These are phyloP conservation scores for Alligator sinensis DNA, from an alignment of 2,113 vertebrate species.

Conservation along the genomic window DNA sequence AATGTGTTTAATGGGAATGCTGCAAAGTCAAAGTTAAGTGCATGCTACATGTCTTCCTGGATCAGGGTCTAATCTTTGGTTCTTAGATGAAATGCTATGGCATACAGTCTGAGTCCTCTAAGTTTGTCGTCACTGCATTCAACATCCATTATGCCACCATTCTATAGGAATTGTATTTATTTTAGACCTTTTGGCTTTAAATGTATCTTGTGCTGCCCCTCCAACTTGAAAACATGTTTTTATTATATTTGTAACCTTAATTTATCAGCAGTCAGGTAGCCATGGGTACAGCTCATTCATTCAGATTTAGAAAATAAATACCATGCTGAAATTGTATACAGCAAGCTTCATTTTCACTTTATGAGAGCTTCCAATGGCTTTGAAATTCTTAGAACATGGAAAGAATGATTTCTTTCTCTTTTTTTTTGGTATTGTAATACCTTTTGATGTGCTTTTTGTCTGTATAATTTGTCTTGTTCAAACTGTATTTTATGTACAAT, in stretches of 20 bases:
- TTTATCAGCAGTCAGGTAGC: neutral
- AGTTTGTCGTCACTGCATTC: neutral
- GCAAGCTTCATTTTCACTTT: neutral
- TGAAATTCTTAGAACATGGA: neutral
- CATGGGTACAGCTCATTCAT: neutral
- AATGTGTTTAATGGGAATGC: neutral
- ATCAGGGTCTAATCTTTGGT: neutral
- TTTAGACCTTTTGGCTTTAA: neutral
- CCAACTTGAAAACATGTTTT: neutral
- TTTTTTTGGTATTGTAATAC: neutral
- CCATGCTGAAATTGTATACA: neutral
- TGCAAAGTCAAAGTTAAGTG: neutral
- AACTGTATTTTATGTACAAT: neutral
- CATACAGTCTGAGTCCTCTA: neutral
- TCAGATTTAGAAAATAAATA: constrained; percentile 16
- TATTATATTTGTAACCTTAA: neutral
- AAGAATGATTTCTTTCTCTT: neutral
- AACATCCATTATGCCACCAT: neutral
- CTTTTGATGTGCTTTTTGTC: constrained; percentile 3
- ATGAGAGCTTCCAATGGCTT: neutral
- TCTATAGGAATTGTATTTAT: neutral
- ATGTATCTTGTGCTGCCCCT: neutral
- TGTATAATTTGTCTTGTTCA: neutral
- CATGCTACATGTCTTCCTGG: neutral
- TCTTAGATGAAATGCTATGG: neutral